Evolutionary conservation across 2,888 invertebrate species (phyloP), one percentile per base, ranked within the genome.

Genomic region (Himalopsyche japonica): DNA sequence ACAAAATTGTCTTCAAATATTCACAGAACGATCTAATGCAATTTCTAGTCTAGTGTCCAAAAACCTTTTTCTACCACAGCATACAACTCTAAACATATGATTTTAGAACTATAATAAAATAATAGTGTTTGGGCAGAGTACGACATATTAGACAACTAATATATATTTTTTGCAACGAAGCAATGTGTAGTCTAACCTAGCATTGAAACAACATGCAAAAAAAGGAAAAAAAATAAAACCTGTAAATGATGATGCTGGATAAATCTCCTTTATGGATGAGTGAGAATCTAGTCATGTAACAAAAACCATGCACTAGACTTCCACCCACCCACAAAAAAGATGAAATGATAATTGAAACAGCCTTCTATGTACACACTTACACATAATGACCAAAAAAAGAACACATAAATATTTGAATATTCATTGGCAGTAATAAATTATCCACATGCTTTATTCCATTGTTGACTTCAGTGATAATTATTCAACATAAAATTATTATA

Each of bases 271-370:
- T 89, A 91, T 92, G 93, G 93, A 93, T 93, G 93, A 94, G 93
- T 94, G 93, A 93, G 93, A 93, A 93, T 93, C 94, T 94, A 94
- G 94, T 94, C 94, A 93, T 93, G 93, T 90, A 49, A 88, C 88
- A 87, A 84, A 77, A 83, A 80, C 87, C 93, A 93, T 92, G 93
- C 88, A 92, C 93, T 91, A 93, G 92, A 93, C 88, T 90, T 91
- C 89, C 92, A 93, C 93, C 90, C 92, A 94, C 91, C 94, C 85
- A 91, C 89, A 90, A 91, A 89, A 90, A 82, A 84, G 84, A 86
- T n/a, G 78, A 43, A 57, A 81, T 86, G 70, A 30, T 70, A 47
- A 64, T 43, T 34, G 76, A 80, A 37, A 78, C 81, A 78, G 47
- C 43, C 76, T 64, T 78, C 70, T 70, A 83, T 79, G 48, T 84